These are phyloP conservation scores for Ceryle rudis DNA, from an alignment of 2,797 vertebrate genomes.

Conservation along the genomic window DNA sequence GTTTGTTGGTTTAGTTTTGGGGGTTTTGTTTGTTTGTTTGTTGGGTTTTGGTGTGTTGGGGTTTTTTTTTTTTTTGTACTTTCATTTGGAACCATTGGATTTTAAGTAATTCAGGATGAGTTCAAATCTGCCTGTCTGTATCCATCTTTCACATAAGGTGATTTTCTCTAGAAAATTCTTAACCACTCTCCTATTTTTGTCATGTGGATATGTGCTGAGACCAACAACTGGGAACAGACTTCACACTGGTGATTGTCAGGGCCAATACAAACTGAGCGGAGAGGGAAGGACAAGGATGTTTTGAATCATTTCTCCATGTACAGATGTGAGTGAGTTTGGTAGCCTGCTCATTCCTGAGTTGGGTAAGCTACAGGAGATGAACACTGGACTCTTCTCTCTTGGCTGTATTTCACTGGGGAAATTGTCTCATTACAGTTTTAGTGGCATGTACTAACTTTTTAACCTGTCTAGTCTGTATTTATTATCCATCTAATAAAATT, in stretches of 20 bases:
- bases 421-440: neutral
- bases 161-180: neutral
- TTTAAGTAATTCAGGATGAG: neutral
- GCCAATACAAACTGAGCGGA: neutral
- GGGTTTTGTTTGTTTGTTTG: too few relatives aligned
- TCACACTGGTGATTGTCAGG: neutral
- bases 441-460: neutral
- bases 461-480: neutral
- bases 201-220: neutral
- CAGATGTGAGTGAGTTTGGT: neutral
- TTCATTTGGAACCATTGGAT: neutral
- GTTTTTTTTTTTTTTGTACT: neutral
- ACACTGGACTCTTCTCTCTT: neutral
- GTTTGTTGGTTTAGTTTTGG: too few relatives aligned
- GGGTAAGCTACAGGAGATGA: neutral
- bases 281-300: neutral
- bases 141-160: neutral
- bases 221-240: neutral
- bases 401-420: neutral
- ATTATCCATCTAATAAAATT: neutral
- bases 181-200: neutral
- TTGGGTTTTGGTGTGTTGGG: too few relatives aligned
- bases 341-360: neutral
- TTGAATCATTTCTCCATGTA: rapidly evolving
- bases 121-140: neutral